These are phyloP conservation scores for Taxidea taxus DNA, from an alignment of 2,113 vertebrate genomes.

Conservation along the genomic window DNA sequence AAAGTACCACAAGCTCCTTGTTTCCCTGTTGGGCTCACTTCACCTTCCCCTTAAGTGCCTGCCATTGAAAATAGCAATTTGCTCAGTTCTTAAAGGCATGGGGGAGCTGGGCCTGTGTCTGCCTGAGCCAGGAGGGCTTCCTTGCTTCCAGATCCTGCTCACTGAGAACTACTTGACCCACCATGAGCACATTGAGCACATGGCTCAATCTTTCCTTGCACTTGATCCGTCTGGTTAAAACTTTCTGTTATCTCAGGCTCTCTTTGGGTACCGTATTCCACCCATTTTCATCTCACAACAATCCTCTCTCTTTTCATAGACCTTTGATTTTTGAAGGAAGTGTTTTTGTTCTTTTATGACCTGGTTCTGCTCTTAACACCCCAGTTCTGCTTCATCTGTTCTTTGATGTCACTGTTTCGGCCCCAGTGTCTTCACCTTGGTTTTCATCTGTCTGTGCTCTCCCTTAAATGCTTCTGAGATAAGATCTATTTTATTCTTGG, in stretches of 20 bases:
- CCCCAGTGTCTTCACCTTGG: background rate
- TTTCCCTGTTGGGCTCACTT: background rate
- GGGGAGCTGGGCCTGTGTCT: background rate
- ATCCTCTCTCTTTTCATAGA: background rate
- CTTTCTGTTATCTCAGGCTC: background rate
- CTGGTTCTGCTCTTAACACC: background rate
- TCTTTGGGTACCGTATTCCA: background rate
- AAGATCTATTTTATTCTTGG: constrained; percentile 47
- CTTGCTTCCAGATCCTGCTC: background rate
- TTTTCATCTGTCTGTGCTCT: constrained; percentile 34
- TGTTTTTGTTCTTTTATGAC: constrained; percentile 31
- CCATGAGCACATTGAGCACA: background rate
- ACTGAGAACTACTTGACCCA: background rate
- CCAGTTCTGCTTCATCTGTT: constrained; percentile 19
- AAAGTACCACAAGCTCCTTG: background rate
- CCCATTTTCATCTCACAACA: background rate
- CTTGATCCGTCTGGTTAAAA: background rate
- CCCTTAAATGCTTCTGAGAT: background rate
- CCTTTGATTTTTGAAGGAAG: background rate
- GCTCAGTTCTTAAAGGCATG: constrained; percentile 2
- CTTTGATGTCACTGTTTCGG: constrained; percentile 43
- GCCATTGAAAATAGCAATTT: background rate
- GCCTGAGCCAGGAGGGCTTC: background rate
- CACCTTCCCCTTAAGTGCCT: background rate
- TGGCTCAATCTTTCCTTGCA: background rate